Base-by-base conservation (phyloP, 2,888 invertebrate species). In the Heliconius charithonia region DNA sequence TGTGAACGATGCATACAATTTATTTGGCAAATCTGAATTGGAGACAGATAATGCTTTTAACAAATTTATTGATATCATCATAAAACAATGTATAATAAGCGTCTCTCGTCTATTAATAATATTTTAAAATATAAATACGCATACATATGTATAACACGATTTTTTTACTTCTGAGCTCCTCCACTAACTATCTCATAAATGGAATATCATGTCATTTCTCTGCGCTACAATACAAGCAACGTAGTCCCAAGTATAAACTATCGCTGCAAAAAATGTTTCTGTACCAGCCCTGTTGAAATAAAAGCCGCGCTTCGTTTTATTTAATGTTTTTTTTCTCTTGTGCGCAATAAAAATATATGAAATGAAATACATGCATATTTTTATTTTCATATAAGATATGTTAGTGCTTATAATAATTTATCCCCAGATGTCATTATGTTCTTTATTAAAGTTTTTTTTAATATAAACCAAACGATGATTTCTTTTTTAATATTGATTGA, bases 271-370 rank as follows among this genome's bases (percentile, higher is more conserved):
- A 27, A 67, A n/a, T 69, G 69, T 45, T 41, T 69, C 69, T 69
- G 9, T 69, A 69, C 69, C 25, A 41, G 37, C 37, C 67, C 41
- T 69, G 67, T 41, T 69, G 41, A 69, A 69, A 69, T 69, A 25
- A 69, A 69, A 67, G n/a, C 67, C 37, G 41, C 41, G 41, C 41
- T 69, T 41, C 41, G 0, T 41, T 41, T 69, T 69, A 69, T 69
- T 69, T 13, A 41, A 69, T 41, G 16, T 19, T 27, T 37, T 69
- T 66, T 66, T 37, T 37, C 67, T 37, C 13, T 67, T 37, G 0
- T 37, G n/a, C 37, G 37, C 13, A 4, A 67, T 67, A 67, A 67
- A 67, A 67, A 32, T 22, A 66, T 32, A 41, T 37, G 37, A 37
- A 37, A 67, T n/a, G 37, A 2, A 41, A 41, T 41, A 37, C 13